These are phyloP conservation scores for Scaeva pyrastri DNA, from an alignment of 2,888 invertebrate genomes.

Conservation along the genomic window DNA sequence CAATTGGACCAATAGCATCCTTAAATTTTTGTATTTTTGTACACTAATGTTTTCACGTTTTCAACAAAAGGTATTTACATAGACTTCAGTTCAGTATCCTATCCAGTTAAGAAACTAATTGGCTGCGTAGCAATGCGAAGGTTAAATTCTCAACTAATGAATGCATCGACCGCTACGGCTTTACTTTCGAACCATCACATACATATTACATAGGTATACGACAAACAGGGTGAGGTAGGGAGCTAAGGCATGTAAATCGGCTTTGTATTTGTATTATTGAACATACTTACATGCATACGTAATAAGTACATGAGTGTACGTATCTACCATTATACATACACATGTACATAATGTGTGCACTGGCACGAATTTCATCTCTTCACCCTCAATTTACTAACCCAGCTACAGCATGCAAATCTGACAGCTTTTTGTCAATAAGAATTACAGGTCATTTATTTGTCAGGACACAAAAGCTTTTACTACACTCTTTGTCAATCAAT, in stretches of 20 bases:
- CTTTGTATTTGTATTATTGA: slow-evolving; percentile 32
- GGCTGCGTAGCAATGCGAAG: slow-evolving; percentile 66
- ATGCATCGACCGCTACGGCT: slow-evolving; percentile 59
- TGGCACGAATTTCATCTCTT: slow-evolving; percentile 55
- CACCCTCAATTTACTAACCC: slow-evolving; percentile 46
- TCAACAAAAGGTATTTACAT: slow-evolving; percentile 57
- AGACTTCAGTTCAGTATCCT: slow-evolving; percentile 61
- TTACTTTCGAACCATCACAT: slow-evolving; percentile 7
- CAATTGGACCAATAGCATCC: slow-evolving; percentile 38
- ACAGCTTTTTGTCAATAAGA: slow-evolving; percentile 74
- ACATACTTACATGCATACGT: not conserved
- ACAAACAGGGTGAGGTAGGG: not conserved
- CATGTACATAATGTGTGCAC: slow-evolving; percentile 55
- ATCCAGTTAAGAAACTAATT: slow-evolving; percentile 64
- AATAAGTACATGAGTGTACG: too few relatives aligned
- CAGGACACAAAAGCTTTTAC: slow-evolving; percentile 73
- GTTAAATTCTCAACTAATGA: slow-evolving; percentile 68
- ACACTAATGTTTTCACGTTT: not conserved
- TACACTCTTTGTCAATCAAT: slow-evolving; percentile 73
- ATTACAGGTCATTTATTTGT: slow-evolving; percentile 69
- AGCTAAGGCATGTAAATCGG: slow-evolving; percentile 30
- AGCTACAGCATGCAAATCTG: slow-evolving; percentile 68
- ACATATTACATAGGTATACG: slow-evolving; percentile 5
- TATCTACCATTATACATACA: too few relatives aligned
- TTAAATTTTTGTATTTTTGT: slow-evolving; percentile 11